Base-by-base conservation (phyloP, 2,113 vertebrate genomes). In the Triplophysa tibetana region DNA sequence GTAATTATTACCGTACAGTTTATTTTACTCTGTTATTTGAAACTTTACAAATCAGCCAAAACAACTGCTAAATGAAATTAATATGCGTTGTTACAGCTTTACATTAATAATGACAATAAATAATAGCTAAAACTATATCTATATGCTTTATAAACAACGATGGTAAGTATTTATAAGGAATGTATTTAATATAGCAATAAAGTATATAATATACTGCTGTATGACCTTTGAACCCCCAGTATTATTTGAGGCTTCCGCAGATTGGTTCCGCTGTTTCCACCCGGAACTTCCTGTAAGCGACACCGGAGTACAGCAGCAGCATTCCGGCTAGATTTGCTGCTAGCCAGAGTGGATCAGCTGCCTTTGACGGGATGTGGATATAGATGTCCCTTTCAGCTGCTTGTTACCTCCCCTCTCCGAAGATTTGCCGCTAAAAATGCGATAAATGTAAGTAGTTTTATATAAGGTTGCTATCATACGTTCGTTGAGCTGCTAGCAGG, bases 351-450 rank as follows among this genome's bases (percentile, higher is more conserved):
- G 21, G 56, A 78, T 41, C 75, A 66, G 62, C 62, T 77, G 62
- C 33, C 9, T 65, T 63, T 33, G 8, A 45, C 13, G 38, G 24
- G 65, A 54, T 70, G 81, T 72, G 76, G 66, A 21, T 63, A 9
- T 29, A 66, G 33, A 68, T 65, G 64, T 76, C 75, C 45, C 2
- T 48, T 79, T 60, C 24, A 29, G 21, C 26, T 67, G 62, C 52
- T 17, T 0, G 56, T 62, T 2, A 68, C 38, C 38, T 43, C 29
- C 16, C 26, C 11, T 23, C 48, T 38, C 68, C 13, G 43, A 74
- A 67, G 68, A 81, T 84, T 74, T 74, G 61, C 26, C 72, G 74
- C 50, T 84, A n/a, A 81, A 77, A 73, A 77, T 74, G 78, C 58
- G 41, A 54, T 72, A 77, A 5, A 73, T 45, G 82, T 84, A 54